Evolutionary conservation across 2,797 vertebrate genomes (phyloP).

Genomic region (Pipistrellus pipistrellus): DNA sequence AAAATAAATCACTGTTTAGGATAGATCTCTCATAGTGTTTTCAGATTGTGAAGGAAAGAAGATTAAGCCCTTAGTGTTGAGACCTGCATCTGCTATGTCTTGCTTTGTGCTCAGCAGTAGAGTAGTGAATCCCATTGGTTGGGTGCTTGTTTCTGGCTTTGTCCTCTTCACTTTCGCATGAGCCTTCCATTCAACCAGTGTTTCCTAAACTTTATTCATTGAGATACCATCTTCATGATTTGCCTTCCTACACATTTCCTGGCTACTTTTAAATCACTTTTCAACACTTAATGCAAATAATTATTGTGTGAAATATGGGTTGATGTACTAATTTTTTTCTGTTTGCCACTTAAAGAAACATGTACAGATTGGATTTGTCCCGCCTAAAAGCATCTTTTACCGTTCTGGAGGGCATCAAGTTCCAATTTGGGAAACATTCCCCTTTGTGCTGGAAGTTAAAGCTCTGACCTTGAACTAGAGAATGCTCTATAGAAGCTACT

Average conservation of each 20-base stretch:
- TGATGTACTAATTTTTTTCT: neutral
- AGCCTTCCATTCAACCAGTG: slow-evolving; percentile 11
- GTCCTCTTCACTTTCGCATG: neutral
- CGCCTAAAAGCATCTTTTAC: neutral
- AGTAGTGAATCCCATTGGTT: too few relatives aligned
- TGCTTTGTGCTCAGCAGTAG: neutral
- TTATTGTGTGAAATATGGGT: neutral
- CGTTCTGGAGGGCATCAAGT: neutral
- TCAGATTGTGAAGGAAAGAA: neutral
- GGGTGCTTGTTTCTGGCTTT: slow-evolving; percentile 11
- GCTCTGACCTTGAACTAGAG: slow-evolving; percentile 44
- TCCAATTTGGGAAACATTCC: slow-evolving; percentile 54
- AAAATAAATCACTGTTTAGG: slow-evolving; percentile 42
- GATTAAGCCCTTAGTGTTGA: neutral
- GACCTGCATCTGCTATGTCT: neutral
- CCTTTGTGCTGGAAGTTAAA: neutral
- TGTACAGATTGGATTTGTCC: neutral
- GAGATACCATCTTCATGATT: slow-evolving; percentile 31
- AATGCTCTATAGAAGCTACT: slow-evolving; percentile 14
- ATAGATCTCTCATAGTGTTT: slow-evolving; percentile 30
- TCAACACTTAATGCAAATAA: slow-evolving; percentile 32
- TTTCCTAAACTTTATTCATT: slow-evolving; percentile 47
- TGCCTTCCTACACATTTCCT: slow-evolving; percentile 62
- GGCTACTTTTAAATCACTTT: slow-evolving; percentile 50
- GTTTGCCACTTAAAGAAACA: slow-evolving; percentile 11